Evolutionary conservation across 1,140 invertebrate species (phyloP).

Genomic region (Leptopilina clavipes): DNA sequence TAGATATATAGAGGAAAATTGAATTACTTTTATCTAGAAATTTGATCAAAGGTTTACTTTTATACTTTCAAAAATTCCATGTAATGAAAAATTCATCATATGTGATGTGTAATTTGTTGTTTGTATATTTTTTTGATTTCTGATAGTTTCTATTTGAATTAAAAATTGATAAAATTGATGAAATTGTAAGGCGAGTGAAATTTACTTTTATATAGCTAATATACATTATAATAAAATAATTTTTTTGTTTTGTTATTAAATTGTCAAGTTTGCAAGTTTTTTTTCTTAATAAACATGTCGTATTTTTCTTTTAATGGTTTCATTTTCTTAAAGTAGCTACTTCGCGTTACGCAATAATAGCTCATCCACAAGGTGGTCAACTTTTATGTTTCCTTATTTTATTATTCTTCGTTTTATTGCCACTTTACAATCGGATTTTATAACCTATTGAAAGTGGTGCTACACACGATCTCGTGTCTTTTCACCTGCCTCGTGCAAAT

Average conservation of each 20-base stretch:
- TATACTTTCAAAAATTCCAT: too few relatives aligned
- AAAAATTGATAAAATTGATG: too few relatives aligned
- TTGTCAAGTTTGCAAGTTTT: neutral
- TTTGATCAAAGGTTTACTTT: neutral
- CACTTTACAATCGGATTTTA: slow-evolving; percentile 30
- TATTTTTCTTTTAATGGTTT: slow-evolving; percentile 4
- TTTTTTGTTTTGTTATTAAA: too few relatives aligned
- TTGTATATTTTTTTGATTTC: too few relatives aligned
- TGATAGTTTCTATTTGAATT: too few relatives aligned
- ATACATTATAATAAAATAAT: too few relatives aligned
- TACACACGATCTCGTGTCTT: neutral
- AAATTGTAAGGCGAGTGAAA: too few relatives aligned
- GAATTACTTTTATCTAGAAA: neutral
- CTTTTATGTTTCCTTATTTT: slow-evolving; percentile 24
- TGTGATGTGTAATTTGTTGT: too few relatives aligned
- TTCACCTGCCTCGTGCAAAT: slow-evolving; percentile 12
- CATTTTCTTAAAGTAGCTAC: neutral
- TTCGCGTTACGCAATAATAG: slow-evolving; percentile 28
- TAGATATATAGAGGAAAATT: neutral
- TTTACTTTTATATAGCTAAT: too few relatives aligned
- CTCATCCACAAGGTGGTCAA: slow-evolving; percentile 28
- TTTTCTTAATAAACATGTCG: neutral
- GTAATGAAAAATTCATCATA: too few relatives aligned
- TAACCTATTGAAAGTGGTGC: slow-evolving; percentile 1
- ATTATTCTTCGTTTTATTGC: slow-evolving; percentile 12